Evolutionary conservation across 2,113 vertebrate species (phyloP).

Genomic region (Oryzias javanicus): DNA sequence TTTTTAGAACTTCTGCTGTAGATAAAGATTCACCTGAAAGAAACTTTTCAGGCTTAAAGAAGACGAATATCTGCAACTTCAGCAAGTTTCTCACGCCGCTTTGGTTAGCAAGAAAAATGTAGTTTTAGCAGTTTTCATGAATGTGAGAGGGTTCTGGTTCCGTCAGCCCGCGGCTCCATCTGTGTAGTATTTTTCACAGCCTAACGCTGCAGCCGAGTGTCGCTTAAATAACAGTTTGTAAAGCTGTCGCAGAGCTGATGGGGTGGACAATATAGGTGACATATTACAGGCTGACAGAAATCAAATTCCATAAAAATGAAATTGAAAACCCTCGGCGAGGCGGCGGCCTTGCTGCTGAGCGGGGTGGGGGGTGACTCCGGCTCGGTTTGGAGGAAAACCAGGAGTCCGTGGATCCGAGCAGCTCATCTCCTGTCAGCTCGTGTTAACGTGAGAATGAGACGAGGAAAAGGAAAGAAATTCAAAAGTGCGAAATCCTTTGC

Average conservation of each 20-base stretch:
- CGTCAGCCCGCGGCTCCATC: constrained; percentile 55
- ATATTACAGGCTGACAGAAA: constrained; percentile 80
- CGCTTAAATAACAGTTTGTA: constrained; percentile 83
- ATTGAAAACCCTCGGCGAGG: constrained; percentile 76
- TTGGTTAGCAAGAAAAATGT: no score
- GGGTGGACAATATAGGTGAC: constrained; percentile 78
- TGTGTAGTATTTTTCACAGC: constrained; percentile 76
- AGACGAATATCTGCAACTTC: no score
- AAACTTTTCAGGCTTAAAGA: no score
- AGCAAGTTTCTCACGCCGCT: no score
- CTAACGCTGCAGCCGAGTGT: constrained; percentile 70
- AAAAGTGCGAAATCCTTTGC: no score
- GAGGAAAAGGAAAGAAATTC: no score
- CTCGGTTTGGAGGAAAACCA: constrained; percentile 38
- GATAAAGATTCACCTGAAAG: no score
- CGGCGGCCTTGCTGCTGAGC: constrained; percentile 66
- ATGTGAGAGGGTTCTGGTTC: constrained; percentile 10
- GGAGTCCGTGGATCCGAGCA: constrained; percentile 23
- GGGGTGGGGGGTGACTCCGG: constrained; percentile 36
- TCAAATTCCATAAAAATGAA: constrained; percentile 82
- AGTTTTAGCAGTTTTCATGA: constrained; percentile 8
- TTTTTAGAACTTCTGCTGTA: no score
- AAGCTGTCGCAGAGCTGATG: constrained; percentile 78
- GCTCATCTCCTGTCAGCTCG: no score
- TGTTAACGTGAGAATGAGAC: no score